These are phyloP conservation scores for Iselma pallidipennis DNA, from an alignment of 2,888 invertebrate species.

Conservation along the genomic window DNA sequence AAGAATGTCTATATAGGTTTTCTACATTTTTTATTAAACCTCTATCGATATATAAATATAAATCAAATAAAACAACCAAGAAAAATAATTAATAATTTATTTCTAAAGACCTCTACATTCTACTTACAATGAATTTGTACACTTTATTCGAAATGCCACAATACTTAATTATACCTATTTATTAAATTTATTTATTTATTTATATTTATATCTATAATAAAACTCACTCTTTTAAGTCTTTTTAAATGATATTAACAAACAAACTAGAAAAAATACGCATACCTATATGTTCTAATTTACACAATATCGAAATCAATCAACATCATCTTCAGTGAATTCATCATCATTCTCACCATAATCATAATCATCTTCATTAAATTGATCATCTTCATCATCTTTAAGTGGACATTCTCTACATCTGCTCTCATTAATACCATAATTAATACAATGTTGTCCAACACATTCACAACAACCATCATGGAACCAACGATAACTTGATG, in stretches of 20 bases:
- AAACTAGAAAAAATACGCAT: neutral
- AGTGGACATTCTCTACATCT: constrained; percentile 47
- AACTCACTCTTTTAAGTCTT: constrained; percentile 4
- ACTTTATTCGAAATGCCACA: constrained; percentile 1
- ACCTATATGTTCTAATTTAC: too few relatives aligned
- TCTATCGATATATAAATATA: too few relatives aligned
- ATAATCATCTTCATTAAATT: constrained; percentile 34
- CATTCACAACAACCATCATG: constrained; percentile 95
- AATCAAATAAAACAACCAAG: neutral
- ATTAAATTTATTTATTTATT: neutral
- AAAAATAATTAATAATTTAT: constrained; percentile 7
- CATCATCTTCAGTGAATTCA: constrained; percentile 24
- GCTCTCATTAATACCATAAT: constrained; percentile 89
- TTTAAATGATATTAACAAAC: neutral
- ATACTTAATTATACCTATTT: neutral
- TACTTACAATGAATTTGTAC: constrained; percentile 11
- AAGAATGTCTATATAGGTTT: neutral
- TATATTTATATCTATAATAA: neutral
- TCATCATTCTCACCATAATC: constrained; percentile 38
- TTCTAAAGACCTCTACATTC: constrained; percentile 6
- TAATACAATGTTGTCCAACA: constrained; percentile 84
- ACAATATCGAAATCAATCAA: neutral
- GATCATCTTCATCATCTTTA: constrained; percentile 24
- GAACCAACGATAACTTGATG: constrained; percentile 87
- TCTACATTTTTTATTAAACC: neutral